Conservation (phyloP, 1,140 invertebrate genomes). For the Chymomyza costata region DNA sequence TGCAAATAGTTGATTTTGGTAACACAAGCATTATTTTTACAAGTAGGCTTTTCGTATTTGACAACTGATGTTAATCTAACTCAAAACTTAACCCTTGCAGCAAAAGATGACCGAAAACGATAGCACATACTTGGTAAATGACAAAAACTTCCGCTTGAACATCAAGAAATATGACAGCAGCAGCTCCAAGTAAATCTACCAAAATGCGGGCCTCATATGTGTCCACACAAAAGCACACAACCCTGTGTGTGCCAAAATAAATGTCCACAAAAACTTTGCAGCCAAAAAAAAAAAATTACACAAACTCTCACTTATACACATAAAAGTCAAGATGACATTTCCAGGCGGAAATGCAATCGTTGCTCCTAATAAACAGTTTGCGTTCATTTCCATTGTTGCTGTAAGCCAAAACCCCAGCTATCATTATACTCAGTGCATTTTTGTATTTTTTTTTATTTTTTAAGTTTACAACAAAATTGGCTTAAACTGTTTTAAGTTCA, state of each 20-base stretch:
- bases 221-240: conserved; percentile 23
- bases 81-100: too few relatives aligned
- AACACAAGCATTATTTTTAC: too few relatives aligned
- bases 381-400: conserved; percentile 17
- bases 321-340: conserved; percentile 5
- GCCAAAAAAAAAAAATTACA: conserved; percentile 6
- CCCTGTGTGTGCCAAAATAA: conserved; percentile 15
- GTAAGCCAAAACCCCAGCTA: not conserved
- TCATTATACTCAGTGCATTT: not conserved
- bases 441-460: conserved; percentile 10
- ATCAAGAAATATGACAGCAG: conserved; percentile 35
- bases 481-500: conserved; percentile 56
- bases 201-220: conserved; percentile 40
- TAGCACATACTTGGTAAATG: conserved; percentile 39
- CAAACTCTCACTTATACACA: not conserved
- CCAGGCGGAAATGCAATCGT: conserved; percentile 8
- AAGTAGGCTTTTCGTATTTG: too few relatives aligned
- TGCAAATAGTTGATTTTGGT: too few relatives aligned
- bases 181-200: conserved; percentile 24
- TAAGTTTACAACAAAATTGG: conserved; percentile 39
- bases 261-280: conserved; percentile 23
- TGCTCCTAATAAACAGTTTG: conserved; percentile 10
- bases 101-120: conserved; percentile 57
- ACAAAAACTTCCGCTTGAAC: conserved; percentile 26
- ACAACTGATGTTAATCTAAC: too few relatives aligned